Evolutionary conservation across 2,113 vertebrate species (phyloP).

Genomic region (Lasiurus cinereus): DNA sequence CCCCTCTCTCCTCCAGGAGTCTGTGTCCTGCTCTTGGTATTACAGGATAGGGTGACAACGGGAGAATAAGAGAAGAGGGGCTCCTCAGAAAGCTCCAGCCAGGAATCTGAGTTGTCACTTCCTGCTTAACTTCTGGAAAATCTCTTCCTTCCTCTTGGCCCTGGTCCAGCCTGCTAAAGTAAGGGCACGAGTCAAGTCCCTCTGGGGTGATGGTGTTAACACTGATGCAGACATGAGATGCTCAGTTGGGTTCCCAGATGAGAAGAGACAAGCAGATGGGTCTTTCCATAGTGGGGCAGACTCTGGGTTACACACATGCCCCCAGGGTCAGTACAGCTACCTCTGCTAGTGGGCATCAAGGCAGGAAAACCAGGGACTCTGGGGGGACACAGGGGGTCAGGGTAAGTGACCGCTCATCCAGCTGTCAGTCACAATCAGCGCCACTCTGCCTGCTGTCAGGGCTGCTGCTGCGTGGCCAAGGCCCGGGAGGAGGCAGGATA

Average conservation of each 20-base stretch:
- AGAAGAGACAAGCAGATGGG: conserved; percentile 9
- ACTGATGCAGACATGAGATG: not conserved
- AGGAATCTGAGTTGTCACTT: not conserved
- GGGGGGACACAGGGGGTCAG: not conserved
- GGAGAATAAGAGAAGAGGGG: not conserved
- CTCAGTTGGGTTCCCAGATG: not conserved
- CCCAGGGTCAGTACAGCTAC: not conserved
- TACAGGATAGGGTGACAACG: not conserved
- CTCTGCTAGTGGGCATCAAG: not conserved
- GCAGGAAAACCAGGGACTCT: not conserved
- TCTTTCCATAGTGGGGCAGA: not conserved
- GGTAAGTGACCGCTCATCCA: not conserved
- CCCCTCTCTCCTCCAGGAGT: not conserved
- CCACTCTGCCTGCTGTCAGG: not conserved
- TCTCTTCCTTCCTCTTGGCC: not conserved
- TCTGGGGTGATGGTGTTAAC: not conserved
- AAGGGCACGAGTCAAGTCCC: not conserved
- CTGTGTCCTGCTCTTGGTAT: not conserved
- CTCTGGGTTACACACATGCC: not conserved
- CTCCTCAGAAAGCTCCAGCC: not conserved
- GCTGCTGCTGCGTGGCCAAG: not conserved
- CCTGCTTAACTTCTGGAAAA: conserved; percentile 3
- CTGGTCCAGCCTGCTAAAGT: not conserved
- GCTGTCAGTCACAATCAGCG: not conserved
- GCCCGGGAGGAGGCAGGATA: not conserved